Base-by-base conservation (phyloP, 2,888 invertebrate genomes). In the Chymomyza caudatula region DNA sequence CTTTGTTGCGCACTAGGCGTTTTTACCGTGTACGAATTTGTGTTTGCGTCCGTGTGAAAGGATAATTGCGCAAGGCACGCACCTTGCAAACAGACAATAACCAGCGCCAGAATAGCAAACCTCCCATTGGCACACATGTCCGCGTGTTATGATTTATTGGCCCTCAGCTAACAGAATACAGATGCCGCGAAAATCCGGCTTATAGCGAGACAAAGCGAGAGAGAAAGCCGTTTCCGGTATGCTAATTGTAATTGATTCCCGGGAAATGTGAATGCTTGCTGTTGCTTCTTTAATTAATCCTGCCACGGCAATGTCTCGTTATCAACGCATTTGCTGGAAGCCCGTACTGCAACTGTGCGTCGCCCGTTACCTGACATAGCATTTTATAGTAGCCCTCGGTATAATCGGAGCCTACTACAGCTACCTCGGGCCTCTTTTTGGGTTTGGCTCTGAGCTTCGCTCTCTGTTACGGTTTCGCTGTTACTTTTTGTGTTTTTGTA, bases 1-100 rank as follows among this genome's bases (percentile, higher is more conserved):
- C 87, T 88, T 69, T 90, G 90, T 71, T 89, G 89, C 66, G 88
- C 67, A 15, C 85, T 79, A 11, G 90, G 90, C n/a, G 90, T 77
- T 76, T 90, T 90, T 23, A 90, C 65, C 4, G 88, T 88, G 52
- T 87, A 90, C 17, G 91, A 89, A 63, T 90, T 90, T 8, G 80
- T 77, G 69, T 88, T 88, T 51, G 89, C 86, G 67, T 90, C 90
- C 13, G 84, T 87, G 74, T 90, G 90, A 53, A 85, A 88, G 56
- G 89, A 80, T 63, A 90, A 73, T 67, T 91, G 91, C 22, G 87
- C 89, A 6, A 63, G 13, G 56, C 76, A 63, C 0, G 51, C 37
- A 22, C 68, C 66, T 42, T 74, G 13, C 51, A 51, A 63, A 51
- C 77, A 67, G 52, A 68, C 66, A 57, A 69, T 61, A 52, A 60